Base-by-base conservation (phyloP, 2,113 vertebrate species). In the Noctilio leporinus region DNA sequence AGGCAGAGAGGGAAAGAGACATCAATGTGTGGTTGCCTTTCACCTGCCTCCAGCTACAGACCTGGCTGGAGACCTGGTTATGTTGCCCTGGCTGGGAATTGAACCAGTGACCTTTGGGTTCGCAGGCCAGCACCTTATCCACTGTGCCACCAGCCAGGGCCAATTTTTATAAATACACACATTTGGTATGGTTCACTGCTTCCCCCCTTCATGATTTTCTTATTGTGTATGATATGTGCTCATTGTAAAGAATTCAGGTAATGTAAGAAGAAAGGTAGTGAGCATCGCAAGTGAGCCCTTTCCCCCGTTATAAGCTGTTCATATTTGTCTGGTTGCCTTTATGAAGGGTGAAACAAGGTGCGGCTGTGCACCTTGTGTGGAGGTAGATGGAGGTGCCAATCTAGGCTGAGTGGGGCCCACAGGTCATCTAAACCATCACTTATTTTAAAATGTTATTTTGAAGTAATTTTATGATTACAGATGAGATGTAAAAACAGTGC, bases 281-380 rank as follows among this genome's bases (percentile, higher is more conserved):
- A 49, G 24, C 12, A 0, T 40, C 45, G 16, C 7, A 1, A 7
- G 19, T 82, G 43, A 89, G 35, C 0, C 28, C 1, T 8, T 0
- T 4, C 2, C 6, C 0, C 3, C 62, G 3, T 9, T 33, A 3
- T 14, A 17, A 20, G 30, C 30, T 80, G 10, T 95, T 16, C 3
- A 3, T 40, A 5, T 3, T 73, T 57, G 64, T 8, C 3, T 51
- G 43, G 35, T 2, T 38, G 4, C 49, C 49, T 11, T 78, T 45
- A 6, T 55, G 43, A 38, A 77, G 30, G 24, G 17, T 19, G 55
- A 10, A 30, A 1, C 17, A 24, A 28, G 49, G 24, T 4, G 1
- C 33, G 28, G 19, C 10, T 91, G 10, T 76, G 82, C 57, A 10
- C 83, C 15, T 51, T 4, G 16, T 40, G 38, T 35, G 62, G 53